Conservation (phyloP, 2,797 vertebrate species). For the Myripristis jacobus region DNA sequence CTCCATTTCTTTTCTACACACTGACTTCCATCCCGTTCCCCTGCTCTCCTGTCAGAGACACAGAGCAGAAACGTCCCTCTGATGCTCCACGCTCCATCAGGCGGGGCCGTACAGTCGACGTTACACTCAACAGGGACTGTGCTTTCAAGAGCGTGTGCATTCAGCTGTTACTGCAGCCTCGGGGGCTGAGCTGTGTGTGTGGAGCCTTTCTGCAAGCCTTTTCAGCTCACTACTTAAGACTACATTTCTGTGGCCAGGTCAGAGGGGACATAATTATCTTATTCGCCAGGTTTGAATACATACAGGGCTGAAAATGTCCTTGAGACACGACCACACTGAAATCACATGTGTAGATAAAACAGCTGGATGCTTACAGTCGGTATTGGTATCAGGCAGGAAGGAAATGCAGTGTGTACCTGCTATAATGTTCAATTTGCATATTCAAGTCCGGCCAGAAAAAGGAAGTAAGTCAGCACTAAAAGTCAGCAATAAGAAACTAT, state of each 20-base stretch:
- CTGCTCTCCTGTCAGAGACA: background rate
- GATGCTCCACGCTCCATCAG: slow-evolving; percentile 22
- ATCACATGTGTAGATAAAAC: slow-evolving; percentile 5
- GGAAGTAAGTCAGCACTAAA: background rate
- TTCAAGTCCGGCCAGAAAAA: background rate
- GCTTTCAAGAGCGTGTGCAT: background rate
- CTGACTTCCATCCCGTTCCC: too few species aligned
- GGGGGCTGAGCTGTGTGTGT: slow-evolving; percentile 18
- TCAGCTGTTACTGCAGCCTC: slow-evolving; percentile 26
- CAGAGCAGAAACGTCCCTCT: background rate
- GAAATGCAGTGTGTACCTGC: background rate
- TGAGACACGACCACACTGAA: background rate
- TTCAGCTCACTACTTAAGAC: slow-evolving; percentile 40
- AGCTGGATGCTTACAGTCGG: background rate
- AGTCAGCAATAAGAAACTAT: too few species aligned
- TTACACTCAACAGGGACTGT: slow-evolving; percentile 36
- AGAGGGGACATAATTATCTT: slow-evolving; percentile 10
- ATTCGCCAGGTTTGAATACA: slow-evolving; percentile 28
- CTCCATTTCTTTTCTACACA: too few species aligned
- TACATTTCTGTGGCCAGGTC: slow-evolving; percentile 34
- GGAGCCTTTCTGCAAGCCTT: slow-evolving; percentile 36
- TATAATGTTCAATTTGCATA: background rate
- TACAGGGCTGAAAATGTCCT: slow-evolving; percentile 2
- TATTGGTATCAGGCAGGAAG: background rate
- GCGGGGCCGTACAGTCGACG: background rate